Evolutionary conservation across 2,888 invertebrate genomes (phyloP).

Genomic region (Mythimna loreyi): DNA sequence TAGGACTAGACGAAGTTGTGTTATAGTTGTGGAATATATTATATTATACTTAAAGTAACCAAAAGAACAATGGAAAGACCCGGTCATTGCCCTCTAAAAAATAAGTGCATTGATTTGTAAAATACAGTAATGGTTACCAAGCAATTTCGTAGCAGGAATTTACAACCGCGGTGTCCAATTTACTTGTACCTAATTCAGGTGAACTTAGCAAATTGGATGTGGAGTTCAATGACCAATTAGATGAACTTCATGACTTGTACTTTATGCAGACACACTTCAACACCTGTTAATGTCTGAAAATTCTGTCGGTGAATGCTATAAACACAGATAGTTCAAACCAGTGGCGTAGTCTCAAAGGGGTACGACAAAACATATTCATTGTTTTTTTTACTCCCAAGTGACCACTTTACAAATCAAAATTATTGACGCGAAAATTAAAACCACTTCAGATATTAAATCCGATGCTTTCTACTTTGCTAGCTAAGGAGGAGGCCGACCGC

Average conservation of each 20-base stretch:
- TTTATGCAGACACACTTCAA: background rate
- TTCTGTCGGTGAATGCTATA: background rate
- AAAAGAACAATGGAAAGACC: no score
- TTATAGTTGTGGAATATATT: no score
- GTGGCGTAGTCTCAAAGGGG: no score
- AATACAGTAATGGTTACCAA: background rate
- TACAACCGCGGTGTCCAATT: constrained; percentile 1
- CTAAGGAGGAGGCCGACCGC: no score
- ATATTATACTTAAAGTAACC: no score
- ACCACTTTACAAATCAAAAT: constrained; percentile 22
- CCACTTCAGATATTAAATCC: constrained; percentile 20
- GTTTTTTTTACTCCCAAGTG: background rate
- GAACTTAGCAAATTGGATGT: background rate
- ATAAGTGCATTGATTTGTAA: no score
- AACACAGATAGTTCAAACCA: background rate
- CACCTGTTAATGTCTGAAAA: background rate
- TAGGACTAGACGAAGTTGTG: no score
- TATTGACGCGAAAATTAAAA: constrained; percentile 32
- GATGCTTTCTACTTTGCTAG: constrained; percentile 8
- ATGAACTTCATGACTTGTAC: constrained; percentile 2
- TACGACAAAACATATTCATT: no score
- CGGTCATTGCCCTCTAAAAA: no score
- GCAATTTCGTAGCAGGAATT: background rate
- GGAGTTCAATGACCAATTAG: constrained; percentile 16
- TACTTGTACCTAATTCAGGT: background rate